Evolutionary conservation across 2,113 vertebrate species (phyloP).

Genomic region (Macroglossus sobrinus): DNA sequence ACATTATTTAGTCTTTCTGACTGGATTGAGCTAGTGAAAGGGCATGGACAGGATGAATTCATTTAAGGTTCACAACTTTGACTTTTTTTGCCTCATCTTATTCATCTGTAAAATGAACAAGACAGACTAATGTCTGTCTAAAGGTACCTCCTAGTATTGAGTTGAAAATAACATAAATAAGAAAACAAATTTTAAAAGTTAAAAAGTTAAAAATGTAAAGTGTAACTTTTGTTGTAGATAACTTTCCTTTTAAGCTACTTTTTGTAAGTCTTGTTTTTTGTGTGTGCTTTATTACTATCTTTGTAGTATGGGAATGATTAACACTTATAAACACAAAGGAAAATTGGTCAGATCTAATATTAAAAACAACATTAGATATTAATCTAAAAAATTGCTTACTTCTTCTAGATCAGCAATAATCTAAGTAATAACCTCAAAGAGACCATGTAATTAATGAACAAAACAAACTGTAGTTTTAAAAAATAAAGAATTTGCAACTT

Average conservation of each 20-base stretch:
- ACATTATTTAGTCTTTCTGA: not conserved
- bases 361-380: not conserved
- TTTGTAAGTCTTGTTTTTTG: not conserved
- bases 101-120: not conserved
- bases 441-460: not conserved
- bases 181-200: not conserved
- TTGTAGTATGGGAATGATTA: not conserved
- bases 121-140: not conserved
- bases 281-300: not conserved
- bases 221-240: not conserved
- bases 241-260: not conserved
- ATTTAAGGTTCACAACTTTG: not conserved
- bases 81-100: not conserved
- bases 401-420: not conserved
- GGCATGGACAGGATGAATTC: not conserved
- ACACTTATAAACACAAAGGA: not conserved
- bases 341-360: not conserved
- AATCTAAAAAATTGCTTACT: not conserved
- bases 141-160: not conserved
- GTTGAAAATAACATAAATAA: not conserved
- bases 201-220: conserved; percentile 17
- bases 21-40: not conserved
- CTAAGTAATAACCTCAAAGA: not conserved
- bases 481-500: not conserved
- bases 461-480: not conserved